These are phyloP conservation scores for Xanthia togata DNA, from an alignment of 2,888 invertebrate genomes.

Conservation along the genomic window DNA sequence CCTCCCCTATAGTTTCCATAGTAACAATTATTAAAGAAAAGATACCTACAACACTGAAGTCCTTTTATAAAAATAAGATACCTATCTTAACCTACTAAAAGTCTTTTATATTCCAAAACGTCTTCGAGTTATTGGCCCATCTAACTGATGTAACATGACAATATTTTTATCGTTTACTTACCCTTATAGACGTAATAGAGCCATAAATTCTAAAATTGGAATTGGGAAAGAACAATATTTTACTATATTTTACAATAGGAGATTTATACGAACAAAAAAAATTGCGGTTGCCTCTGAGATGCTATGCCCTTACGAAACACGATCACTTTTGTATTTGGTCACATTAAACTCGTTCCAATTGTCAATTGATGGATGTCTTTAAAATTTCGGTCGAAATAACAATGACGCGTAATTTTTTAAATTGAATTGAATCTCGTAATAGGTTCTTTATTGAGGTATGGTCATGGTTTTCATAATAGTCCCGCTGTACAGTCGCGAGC, in stretches of 20 bases:
- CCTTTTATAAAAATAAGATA: conserved; percentile 5
- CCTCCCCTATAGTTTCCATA: background rate
- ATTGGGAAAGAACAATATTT: conserved; percentile 25
- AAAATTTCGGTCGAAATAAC: background rate
- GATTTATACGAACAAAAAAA: conserved; percentile 12
- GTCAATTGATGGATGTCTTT: background rate
- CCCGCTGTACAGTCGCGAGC: background rate
- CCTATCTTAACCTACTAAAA: background rate
- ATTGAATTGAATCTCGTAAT: background rate
- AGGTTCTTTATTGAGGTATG: background rate
- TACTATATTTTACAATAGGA: conserved; percentile 8
- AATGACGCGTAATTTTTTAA: too few species aligned
- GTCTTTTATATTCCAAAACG: background rate
- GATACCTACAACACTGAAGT: background rate
- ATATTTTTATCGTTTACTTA: conserved; percentile 39
- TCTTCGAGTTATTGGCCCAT: conserved; percentile 14
- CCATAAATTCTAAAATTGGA: conserved; percentile 39
- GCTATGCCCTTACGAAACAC: background rate
- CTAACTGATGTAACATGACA: conserved; percentile 31
- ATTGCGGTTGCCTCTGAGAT: background rate
- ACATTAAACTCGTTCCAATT: background rate
- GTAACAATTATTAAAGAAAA: background rate
- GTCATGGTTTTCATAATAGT: too few species aligned
- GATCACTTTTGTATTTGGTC: background rate
- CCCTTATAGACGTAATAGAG: conserved; percentile 30